phyloP scores from a whole-genome alignment of 2,797 vertebrate species.

The Gambelia wislizenii region DNA sequence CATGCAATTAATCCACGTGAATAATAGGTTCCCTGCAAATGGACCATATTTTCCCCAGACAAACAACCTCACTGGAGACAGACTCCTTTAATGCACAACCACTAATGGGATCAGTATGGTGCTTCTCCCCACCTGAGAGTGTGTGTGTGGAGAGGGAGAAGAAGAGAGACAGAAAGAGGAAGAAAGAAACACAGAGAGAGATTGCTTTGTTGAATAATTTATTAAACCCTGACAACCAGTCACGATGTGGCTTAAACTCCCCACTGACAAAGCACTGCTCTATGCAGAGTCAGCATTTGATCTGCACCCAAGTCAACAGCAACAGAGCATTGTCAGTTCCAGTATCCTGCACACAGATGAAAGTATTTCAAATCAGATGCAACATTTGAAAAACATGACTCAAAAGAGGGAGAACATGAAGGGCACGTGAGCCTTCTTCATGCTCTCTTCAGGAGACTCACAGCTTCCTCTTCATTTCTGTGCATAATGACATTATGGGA shows the following conservation, averaged over 20 bases:
- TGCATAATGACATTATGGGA: conserved; percentile 16
- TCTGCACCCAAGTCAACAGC: background rate
- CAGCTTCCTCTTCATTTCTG: background rate
- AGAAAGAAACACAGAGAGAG: background rate
- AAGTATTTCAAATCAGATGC: conserved; percentile 30
- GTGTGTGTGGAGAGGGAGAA: background rate
- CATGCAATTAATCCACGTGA: background rate
- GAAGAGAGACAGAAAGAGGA: background rate
- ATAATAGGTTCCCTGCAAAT: background rate
- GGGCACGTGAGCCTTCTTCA: background rate
- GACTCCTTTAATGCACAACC: background rate
- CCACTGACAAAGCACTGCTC: background rate
- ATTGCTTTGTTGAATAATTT: conserved; percentile 17
- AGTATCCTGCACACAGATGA: background rate
- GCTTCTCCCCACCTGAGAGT: background rate
- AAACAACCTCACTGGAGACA: background rate
- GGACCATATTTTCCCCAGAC: background rate
- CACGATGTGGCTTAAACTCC: conserved; percentile 8
- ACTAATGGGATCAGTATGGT: background rate
- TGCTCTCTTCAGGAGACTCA: background rate
- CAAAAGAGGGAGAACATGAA: background rate
- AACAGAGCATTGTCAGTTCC: background rate
- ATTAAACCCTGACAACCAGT: conserved; percentile 21
- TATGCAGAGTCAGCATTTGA: background rate
- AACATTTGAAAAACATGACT: background rate